These are phyloP conservation scores for Halictus rubicundus DNA, from an alignment of 1,140 invertebrate genomes.

Conservation along the genomic window DNA sequence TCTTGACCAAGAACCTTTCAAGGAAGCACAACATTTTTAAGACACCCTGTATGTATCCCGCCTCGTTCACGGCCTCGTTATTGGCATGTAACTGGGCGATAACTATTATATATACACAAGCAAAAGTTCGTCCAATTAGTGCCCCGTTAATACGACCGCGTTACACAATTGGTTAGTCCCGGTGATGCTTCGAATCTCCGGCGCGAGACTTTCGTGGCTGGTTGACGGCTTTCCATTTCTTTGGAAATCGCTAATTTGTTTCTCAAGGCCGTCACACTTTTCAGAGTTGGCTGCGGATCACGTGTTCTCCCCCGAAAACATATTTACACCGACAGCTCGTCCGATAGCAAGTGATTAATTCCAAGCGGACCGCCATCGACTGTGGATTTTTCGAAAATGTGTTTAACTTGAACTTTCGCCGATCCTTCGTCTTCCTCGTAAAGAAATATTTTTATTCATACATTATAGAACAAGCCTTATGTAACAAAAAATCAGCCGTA, in stretches of 20 bases:
- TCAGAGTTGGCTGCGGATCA: slow-evolving; percentile 10
- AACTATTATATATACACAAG: slow-evolving; percentile 55
- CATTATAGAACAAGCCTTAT: too few species aligned
- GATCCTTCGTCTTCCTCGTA: too few species aligned
- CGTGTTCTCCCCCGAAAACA: background rate
- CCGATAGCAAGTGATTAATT: too few species aligned
- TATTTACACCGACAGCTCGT: too few species aligned
- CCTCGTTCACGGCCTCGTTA: slow-evolving; percentile 26
- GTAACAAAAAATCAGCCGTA: too few species aligned
- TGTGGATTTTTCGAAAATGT: too few species aligned
- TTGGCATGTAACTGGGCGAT: slow-evolving; percentile 34
- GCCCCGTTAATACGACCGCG: slow-evolving; percentile 58
- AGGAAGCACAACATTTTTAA: too few species aligned
- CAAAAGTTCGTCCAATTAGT: slow-evolving; percentile 66
- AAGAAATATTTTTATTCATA: too few species aligned
- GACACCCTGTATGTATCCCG: too few species aligned
- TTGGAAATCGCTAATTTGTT: slow-evolving; percentile 48
- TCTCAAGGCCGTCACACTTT: slow-evolving; percentile 58
- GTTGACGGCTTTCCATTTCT: slow-evolving; percentile 56
- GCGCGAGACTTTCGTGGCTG: slow-evolving; percentile 39
- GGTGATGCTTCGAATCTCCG: background rate
- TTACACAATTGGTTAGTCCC: slow-evolving; percentile 56
- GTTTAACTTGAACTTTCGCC: too few species aligned
- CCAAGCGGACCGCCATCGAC: too few species aligned
- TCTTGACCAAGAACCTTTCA: too few species aligned